phyloP scores from a whole-genome alignment of 2,888 invertebrate genomes.

The Drosophila atripex region DNA sequence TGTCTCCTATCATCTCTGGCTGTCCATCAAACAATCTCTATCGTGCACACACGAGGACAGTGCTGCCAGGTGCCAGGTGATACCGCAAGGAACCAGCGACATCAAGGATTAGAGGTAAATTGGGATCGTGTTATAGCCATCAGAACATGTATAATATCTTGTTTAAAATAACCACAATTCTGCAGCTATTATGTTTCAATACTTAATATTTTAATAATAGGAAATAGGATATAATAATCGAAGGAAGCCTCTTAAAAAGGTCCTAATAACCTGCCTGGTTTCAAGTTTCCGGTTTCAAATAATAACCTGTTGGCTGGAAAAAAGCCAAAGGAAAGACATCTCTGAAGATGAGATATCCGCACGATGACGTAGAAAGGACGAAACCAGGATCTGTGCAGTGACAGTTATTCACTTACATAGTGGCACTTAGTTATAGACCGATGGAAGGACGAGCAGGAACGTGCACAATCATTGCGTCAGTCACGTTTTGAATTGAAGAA shows the following conservation, averaged over 20 bases:
- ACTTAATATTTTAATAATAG: too few relatives aligned
- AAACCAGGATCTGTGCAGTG: conserved; percentile 40
- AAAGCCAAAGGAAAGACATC: neutral
- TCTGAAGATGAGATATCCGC: conserved; percentile 23
- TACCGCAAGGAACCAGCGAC: too few relatives aligned
- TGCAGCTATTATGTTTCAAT: too few relatives aligned
- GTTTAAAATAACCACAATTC: too few relatives aligned
- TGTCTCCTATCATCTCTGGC: conserved; percentile 31
- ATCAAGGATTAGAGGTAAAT: neutral
- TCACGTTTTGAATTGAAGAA: conserved; percentile 79
- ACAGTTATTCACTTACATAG: conserved; percentile 70
- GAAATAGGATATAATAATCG: too few relatives aligned
- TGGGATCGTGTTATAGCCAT: too few relatives aligned
- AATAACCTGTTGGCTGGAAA: neutral
- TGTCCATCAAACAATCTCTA: conserved; percentile 23
- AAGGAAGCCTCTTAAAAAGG: too few relatives aligned
- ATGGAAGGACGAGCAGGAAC: conserved; percentile 42
- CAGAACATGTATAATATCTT: too few relatives aligned
- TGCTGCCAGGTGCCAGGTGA: neutral
- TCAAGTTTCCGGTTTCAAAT: neutral
- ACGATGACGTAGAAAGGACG: conserved; percentile 17
- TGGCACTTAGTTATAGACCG: conserved; percentile 69
- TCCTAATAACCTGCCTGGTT: neutral
- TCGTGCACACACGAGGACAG: conserved; percentile 18
- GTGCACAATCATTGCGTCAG: conserved; percentile 73